These are phyloP conservation scores for Macaria liturata DNA, from an alignment of 2,888 invertebrate genomes.

Conservation along the genomic window DNA sequence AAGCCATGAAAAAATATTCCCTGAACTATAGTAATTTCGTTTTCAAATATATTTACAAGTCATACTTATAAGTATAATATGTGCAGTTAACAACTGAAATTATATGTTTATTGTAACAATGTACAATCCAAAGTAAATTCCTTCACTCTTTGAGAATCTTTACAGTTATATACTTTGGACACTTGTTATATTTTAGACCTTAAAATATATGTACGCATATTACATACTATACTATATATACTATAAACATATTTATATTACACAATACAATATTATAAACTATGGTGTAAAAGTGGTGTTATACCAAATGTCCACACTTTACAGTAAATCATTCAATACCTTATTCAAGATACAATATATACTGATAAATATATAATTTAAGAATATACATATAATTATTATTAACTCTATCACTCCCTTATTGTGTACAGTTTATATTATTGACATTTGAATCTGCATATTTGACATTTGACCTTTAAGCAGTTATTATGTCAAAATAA, in stretches of 20 bases:
- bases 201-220: constrained; percentile 9
- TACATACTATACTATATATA: neutral
- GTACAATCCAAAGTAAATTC: constrained; percentile 9
- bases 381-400: constrained; percentile 11
- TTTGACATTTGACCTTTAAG: no score
- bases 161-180: constrained; percentile 9
- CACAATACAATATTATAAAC: constrained; percentile 8
- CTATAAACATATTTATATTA: constrained; percentile 6
- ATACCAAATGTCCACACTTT: constrained; percentile 28
- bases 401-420: constrained; percentile 25
- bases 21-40: constrained; percentile 3
- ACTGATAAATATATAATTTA: constrained; percentile 9
- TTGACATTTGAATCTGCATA: constrained; percentile 4
- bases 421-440: constrained; percentile 8
- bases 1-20: no score
- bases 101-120: constrained; percentile 1
- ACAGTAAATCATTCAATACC: constrained; percentile 16
- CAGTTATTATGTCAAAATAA: no score
- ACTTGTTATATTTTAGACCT: neutral
- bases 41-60: constrained; percentile 15
- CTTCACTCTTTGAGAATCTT: constrained; percentile 10
- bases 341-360: constrained; percentile 5
- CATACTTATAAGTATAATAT: neutral
- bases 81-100: constrained; percentile 1
- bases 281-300: constrained; percentile 25